phyloP scores from a whole-genome alignment of 53 echinoderm and acorn worm species.

The Patiria pectinifera region DNA sequence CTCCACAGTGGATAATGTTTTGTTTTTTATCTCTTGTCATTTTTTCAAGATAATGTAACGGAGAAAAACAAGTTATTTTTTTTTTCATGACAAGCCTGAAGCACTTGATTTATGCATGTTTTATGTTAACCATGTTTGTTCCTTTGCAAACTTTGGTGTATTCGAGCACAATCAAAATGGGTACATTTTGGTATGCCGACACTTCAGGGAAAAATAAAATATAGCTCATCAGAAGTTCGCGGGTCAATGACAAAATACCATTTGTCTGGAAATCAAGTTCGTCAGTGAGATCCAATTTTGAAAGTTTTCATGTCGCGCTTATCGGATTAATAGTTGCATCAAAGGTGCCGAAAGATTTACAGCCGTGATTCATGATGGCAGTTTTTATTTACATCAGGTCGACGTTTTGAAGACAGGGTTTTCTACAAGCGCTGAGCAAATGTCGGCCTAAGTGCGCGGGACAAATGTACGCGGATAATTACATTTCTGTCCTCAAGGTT shows the following conservation, averaged over 20 bases:
- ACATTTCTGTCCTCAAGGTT: neutral
- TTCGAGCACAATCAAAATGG: neutral
- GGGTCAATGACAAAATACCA: neutral
- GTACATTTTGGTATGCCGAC: slow-evolving; percentile 10
- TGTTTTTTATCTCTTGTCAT: slow-evolving; percentile 36
- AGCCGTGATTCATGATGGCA: neutral
- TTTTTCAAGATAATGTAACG: neutral
- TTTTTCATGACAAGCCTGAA: neutral
- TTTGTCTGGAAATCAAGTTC: neutral
- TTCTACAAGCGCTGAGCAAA: neutral
- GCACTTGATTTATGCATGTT: neutral
- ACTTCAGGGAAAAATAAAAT: neutral
- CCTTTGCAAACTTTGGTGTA: no score
- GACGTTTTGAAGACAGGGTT: neutral
- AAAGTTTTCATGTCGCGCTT: neutral
- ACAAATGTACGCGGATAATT: neutral
- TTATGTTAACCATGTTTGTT: neutral
- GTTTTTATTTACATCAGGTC: neutral
- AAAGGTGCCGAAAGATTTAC: slow-evolving; percentile 18
- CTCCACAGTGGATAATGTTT: neutral
- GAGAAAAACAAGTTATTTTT: neutral
- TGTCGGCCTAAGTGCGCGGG: no score
- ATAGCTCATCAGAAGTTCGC: neutral
- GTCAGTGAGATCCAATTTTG: neutral
- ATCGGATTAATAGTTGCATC: neutral